Evolutionary conservation across 2,888 invertebrate species (phyloP), one percentile per base, ranked within the genome.

Genomic region (Luperina testacea): DNA sequence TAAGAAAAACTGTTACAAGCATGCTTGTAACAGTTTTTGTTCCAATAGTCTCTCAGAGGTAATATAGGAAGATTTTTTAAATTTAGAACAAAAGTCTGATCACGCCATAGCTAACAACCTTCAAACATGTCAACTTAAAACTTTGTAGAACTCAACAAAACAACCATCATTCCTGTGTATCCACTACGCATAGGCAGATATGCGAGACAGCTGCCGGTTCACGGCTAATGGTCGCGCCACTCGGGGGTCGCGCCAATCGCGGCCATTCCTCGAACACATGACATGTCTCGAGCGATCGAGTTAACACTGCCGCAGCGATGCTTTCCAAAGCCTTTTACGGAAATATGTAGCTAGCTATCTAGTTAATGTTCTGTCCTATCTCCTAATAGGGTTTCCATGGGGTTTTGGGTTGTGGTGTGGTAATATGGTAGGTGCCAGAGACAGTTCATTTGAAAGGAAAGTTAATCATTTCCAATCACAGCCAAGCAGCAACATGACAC

Each of bases 251-350:
- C 77, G 42, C 63, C 70, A 27, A 27, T 70, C 57, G 15, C 51
- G 51, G 65, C 67, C 27, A n/a, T 85, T 74, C 75, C 64, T 8
- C 65, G 71, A 85, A 85, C 78, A 73, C 63, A 63, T 32, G 59
- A 45, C 64, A 68, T 48, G 68, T 74, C 72, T 72, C 74, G 65
- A 57, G 68, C 75, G 42, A 59, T 24, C 61, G 48, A 15, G 48
- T 61, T 68, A 51, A 72, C 71, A 65, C 53, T 45, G 67, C 57
- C 42, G 8, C 38, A 3, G 42, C 72, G 61, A 72, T 82, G 65
- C 75, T 85, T 85, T 82, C 70, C 63, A 75, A 69, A 8, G 27
- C 84, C 82, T 72, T 84, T 65, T 81, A 63, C 27, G 42, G 65
- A 72, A 73, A 70, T 67, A 78, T 75, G 75, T 73, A 7, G 78